Evolutionary conservation across 2,113 vertebrate species (phyloP).

Genomic region (Neomonachus schauinslandi): DNA sequence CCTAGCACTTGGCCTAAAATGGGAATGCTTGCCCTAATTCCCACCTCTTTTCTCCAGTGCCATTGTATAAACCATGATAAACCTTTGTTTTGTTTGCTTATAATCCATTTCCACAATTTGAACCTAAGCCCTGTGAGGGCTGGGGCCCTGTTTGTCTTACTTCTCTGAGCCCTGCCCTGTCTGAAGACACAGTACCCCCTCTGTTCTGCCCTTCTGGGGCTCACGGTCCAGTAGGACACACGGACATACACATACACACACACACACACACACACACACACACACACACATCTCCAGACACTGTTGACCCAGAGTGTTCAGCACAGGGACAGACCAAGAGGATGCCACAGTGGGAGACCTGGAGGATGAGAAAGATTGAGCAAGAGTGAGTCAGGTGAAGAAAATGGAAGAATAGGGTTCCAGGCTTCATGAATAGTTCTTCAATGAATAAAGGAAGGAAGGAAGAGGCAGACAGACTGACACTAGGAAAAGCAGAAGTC

Average conservation of each 20-base stretch:
- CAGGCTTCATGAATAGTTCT: background rate
- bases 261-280: background rate
- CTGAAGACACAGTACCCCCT: background rate
- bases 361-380: background rate
- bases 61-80: background rate
- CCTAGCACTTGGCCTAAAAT: fast-evolving
- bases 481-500: background rate
- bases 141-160: background rate
- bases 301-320: background rate
- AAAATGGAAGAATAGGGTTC: background rate
- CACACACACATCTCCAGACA: background rate
- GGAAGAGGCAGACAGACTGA: background rate
- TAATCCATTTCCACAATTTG: background rate
- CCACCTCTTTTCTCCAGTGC: background rate
- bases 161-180: background rate
- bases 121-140: background rate
- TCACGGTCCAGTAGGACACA: background rate
- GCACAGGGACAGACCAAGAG: background rate
- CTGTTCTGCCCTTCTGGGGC: background rate
- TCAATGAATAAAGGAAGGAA: background rate
- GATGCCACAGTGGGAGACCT: background rate
- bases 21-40: background rate
- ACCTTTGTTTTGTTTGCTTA: background rate
- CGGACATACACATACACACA: background rate
- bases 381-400: background rate